phyloP scores from a whole-genome alignment of 2,888 invertebrate species.

The Lagria hirta region DNA sequence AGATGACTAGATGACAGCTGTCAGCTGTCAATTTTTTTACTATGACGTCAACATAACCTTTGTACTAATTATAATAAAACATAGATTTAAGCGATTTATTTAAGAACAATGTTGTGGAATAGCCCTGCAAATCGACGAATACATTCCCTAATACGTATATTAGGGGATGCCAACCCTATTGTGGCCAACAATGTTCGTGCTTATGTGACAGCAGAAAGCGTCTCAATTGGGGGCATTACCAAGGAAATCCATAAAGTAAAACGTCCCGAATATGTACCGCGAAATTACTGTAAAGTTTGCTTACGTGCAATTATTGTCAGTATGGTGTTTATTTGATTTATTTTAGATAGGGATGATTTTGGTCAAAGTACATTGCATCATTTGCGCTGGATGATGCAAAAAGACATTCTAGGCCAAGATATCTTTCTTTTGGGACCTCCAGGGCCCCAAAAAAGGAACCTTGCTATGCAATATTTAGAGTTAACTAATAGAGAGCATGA shows the following conservation, averaged over 20 bases:
- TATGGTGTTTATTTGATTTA: slow-evolving; percentile 7
- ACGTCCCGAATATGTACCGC: slow-evolving; percentile 81
- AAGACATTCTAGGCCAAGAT: slow-evolving; percentile 90
- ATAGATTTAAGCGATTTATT: slow-evolving; percentile 10
- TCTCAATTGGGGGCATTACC: slow-evolving; percentile 74
- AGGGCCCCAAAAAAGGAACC: slow-evolving; percentile 76
- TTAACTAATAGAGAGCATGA: slow-evolving; percentile 87
- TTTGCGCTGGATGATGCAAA: slow-evolving; percentile 95
- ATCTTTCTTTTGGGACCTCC: slow-evolving; percentile 93
- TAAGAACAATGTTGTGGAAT: slow-evolving; percentile 35
- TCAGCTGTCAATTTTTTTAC: slow-evolving; percentile 5
- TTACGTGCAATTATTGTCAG: slow-evolving; percentile 22
- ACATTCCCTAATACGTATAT: slow-evolving; percentile 38
- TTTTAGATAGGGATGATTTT: slow-evolving; percentile 60
- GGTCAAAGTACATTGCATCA: slow-evolving; percentile 77
- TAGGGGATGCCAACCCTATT: slow-evolving; percentile 35
- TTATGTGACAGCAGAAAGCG: slow-evolving; percentile 57
- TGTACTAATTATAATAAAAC: slow-evolving; percentile 25
- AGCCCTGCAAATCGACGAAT: slow-evolving; percentile 36
- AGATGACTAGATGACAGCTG: slow-evolving; percentile 2
- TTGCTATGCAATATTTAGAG: slow-evolving; percentile 88
- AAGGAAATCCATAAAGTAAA: slow-evolving; percentile 65
- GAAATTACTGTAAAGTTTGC: slow-evolving; percentile 74
- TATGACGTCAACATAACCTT: slow-evolving; percentile 40
- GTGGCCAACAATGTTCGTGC: slow-evolving; percentile 39